These are phyloP conservation scores for Crotophaga sulcirostris DNA, from an alignment of 2,113 vertebrate species.

Conservation along the genomic window DNA sequence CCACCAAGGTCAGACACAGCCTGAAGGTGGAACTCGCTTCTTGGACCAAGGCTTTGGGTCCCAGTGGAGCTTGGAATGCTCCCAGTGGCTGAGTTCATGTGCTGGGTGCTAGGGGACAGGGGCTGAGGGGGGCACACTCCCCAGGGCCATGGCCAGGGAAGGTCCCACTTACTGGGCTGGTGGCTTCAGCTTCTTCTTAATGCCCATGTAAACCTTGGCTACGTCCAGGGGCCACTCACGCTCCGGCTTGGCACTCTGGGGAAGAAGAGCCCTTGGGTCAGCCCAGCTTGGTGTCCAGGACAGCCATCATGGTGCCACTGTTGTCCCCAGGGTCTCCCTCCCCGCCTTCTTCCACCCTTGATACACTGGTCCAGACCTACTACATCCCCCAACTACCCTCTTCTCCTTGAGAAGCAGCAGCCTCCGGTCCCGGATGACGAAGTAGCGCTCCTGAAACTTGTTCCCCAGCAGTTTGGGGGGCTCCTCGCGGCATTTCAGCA, in stretches of 20 bases:
- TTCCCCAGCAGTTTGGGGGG: conserved; percentile 89
- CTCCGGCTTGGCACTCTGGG: conserved; percentile 89
- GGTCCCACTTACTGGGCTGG: conserved; percentile 82
- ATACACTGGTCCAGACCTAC: background rate
- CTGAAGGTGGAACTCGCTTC: rapidly evolving
- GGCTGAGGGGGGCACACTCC: background rate
- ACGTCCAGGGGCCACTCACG: conserved; percentile 90
- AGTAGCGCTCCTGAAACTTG: conserved; percentile 93
- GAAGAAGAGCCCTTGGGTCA: background rate
- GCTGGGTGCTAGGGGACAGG: background rate
- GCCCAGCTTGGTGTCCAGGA: background rate
- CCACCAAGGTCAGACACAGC: background rate
- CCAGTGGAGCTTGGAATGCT: background rate
- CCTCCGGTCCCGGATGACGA: conserved; percentile 86
- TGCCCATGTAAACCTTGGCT: conserved; percentile 94
- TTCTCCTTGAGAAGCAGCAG: conserved; percentile 94
- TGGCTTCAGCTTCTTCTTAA: conserved; percentile 91
- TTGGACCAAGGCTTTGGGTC: rapidly evolving
- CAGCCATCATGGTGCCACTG: rapidly evolving
- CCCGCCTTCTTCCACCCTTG: rapidly evolving
- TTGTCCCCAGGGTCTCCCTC: background rate
- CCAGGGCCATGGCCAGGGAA: background rate
- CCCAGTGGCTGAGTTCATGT: too few species aligned
- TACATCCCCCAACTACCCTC: conserved; percentile 75
- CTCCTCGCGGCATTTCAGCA: conserved; percentile 90